Conservation (phyloP, 2,888 invertebrate genomes). For the Elmis aenea region DNA sequence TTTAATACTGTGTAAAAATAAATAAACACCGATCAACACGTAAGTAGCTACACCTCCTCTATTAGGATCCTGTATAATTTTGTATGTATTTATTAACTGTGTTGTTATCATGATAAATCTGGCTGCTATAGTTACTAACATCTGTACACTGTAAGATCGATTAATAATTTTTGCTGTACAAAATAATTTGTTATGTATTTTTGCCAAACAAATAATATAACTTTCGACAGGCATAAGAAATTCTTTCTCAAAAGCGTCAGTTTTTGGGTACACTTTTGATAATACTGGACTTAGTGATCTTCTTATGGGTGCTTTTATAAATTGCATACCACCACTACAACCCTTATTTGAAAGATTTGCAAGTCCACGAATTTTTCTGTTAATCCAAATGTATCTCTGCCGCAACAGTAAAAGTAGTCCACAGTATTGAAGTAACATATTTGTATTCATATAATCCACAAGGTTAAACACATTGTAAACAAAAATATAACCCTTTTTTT, state of each 20-base stretch:
- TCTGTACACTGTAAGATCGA: constrained; percentile 22
- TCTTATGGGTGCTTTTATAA: not conserved
- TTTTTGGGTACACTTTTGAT: not conserved
- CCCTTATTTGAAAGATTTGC: not conserved
- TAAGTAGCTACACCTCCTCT: constrained; percentile 12
- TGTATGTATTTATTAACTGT: constrained; percentile 24
- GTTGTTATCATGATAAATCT: constrained; percentile 27
- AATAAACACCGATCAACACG: constrained; percentile 17
- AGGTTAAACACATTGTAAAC: constrained; percentile 25
- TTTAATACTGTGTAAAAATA: constrained; percentile 23
- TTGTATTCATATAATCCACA: constrained; percentile 27
- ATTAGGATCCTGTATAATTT: constrained; percentile 18
- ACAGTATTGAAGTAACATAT: constrained; percentile 27
- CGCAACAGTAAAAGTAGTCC: constrained; percentile 23
- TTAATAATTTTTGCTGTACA: constrained; percentile 21
- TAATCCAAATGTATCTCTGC: constrained; percentile 27
- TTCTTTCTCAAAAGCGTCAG: not conserved
- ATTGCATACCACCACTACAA: not conserved
- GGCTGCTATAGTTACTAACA: constrained; percentile 22
- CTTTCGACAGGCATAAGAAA: constrained; percentile 2
- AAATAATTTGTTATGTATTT: constrained; percentile 23
- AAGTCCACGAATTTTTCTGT: constrained; percentile 15
- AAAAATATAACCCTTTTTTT: constrained; percentile 12
- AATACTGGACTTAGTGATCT: not conserved
- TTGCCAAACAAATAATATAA: constrained; percentile 12